Conservation (phyloP, 2,797 vertebrate genomes). For the Sardinella longiceps region DNA sequence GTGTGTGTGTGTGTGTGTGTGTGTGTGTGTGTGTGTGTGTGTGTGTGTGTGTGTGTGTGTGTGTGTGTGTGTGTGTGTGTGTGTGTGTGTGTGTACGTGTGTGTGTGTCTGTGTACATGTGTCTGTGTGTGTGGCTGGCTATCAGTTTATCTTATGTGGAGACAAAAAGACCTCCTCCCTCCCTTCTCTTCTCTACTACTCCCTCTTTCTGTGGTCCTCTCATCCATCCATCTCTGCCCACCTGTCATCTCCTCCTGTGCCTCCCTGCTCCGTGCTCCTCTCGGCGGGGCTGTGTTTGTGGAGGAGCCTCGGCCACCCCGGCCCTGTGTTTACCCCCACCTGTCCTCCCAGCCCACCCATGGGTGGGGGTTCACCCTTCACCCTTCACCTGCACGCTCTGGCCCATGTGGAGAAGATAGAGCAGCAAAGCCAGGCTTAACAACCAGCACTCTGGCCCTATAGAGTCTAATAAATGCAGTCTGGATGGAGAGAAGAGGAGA, state of each 20-base stretch:
- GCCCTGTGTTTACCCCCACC: slow-evolving; percentile 63
- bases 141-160: not conserved
- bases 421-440: not conserved
- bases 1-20: slow-evolving; percentile 3
- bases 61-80: not conserved
- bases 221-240: slow-evolving; percentile 49
- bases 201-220: slow-evolving; percentile 37
- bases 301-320: slow-evolving; percentile 51
- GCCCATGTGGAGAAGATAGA: slow-evolving; percentile 5
- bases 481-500: not conserved
- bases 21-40: slow-evolving; percentile 34
- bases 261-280: not conserved
- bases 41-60: slow-evolving; percentile 3
- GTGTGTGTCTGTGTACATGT: slow-evolving; percentile 41
- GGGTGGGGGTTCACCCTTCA: too few relatives aligned
- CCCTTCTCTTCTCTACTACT: not conserved
- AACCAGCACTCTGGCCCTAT: not conserved
- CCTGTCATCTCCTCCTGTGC: not conserved
- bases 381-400: too few relatives aligned
- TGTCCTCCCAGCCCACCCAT: slow-evolving; percentile 60
- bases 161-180: not conserved
- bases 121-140: slow-evolving; percentile 38
- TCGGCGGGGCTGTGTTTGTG: slow-evolving; percentile 49
- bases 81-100: not conserved
- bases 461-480: not conserved